Evolutionary conservation across 2,888 invertebrate species (phyloP).

Genomic region (Magallana nippona): DNA sequence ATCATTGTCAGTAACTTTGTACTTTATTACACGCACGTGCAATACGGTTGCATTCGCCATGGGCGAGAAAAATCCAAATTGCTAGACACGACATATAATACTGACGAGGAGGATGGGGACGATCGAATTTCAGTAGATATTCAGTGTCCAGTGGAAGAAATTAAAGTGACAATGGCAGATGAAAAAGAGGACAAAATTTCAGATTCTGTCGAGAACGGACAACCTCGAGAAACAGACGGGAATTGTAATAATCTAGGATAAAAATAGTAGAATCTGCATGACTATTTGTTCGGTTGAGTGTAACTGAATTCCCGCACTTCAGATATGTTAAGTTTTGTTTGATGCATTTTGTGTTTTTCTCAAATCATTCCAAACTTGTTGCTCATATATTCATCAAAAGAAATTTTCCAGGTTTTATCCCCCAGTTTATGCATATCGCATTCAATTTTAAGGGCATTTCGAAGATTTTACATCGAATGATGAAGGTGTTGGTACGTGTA

Average conservation of each 20-base stretch:
- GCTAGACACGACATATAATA: slow-evolving; percentile 37
- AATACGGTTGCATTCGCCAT: slow-evolving; percentile 69
- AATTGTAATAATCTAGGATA: slow-evolving; percentile 43
- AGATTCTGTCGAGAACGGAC: neutral
- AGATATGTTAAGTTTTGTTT: neutral
- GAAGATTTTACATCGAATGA: neutral
- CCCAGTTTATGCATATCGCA: neutral
- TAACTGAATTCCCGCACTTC: neutral
- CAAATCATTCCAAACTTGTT: slow-evolving; percentile 15
- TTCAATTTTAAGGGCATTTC: neutral
- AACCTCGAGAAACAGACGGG: slow-evolving; percentile 35
- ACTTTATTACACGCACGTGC: slow-evolving; percentile 77
- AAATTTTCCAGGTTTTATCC: neutral
- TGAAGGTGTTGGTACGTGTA: too few relatives aligned
- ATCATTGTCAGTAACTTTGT: slow-evolving; percentile 79
- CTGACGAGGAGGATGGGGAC: slow-evolving; percentile 4
- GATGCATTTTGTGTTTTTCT: neutral
- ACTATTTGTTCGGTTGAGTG: neutral
- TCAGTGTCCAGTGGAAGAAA: slow-evolving; percentile 17
- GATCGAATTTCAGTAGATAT: slow-evolving; percentile 17
- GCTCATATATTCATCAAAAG: neutral
- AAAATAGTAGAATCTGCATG: too few relatives aligned
- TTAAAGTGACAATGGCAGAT: neutral
- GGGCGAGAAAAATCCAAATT: slow-evolving; percentile 47
- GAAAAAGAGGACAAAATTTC: slow-evolving; percentile 5